A percentile compares a stretch with the other conserved stretches of the same genome.
Conservation (phyloP, 2,888 invertebrate genomes). For the Tachystola acroxantha region DNA sequence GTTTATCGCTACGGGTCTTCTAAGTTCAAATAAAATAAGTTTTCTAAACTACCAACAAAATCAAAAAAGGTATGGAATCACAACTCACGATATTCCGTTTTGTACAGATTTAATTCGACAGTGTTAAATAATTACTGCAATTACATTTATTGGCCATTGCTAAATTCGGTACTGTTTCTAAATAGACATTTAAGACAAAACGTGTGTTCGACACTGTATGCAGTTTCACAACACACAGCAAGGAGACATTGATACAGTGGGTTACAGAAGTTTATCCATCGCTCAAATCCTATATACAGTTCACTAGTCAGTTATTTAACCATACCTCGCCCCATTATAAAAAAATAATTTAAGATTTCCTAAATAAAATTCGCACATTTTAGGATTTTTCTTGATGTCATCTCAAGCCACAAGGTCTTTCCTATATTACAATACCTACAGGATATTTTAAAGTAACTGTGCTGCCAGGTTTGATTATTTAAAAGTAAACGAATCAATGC, state of each 20-base stretch:
- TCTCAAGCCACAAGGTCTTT: constrained; percentile 42
- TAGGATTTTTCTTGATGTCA: constrained; percentile 31
- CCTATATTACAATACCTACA: neutral
- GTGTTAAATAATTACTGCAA: constrained; percentile 71
- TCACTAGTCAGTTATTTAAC: constrained; percentile 41
- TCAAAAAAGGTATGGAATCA: constrained; percentile 46
- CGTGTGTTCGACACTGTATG: constrained; percentile 35
- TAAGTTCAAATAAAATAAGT: constrained; percentile 21
- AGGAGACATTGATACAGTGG: constrained; percentile 6
- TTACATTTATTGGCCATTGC: constrained; percentile 66
- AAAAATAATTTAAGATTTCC: constrained; percentile 55
- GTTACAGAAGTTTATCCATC: constrained; percentile 19
- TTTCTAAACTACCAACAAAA: constrained; percentile 9
- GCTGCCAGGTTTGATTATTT: too few species aligned
- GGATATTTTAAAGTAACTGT: too few species aligned
- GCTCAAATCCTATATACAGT: constrained; percentile 61
- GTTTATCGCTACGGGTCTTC: too few species aligned
- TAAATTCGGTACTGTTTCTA: constrained; percentile 63
- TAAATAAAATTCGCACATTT: constrained; percentile 55
- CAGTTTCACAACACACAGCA: constrained; percentile 5
- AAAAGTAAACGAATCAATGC: too few species aligned
- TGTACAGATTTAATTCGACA: constrained; percentile 78
- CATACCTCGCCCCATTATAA: constrained; percentile 55
- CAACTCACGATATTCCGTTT: constrained; percentile 62
- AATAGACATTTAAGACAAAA: constrained; percentile 43